Conservation (phyloP, 1,140 invertebrate species). For the Thrips palmi region DNA sequence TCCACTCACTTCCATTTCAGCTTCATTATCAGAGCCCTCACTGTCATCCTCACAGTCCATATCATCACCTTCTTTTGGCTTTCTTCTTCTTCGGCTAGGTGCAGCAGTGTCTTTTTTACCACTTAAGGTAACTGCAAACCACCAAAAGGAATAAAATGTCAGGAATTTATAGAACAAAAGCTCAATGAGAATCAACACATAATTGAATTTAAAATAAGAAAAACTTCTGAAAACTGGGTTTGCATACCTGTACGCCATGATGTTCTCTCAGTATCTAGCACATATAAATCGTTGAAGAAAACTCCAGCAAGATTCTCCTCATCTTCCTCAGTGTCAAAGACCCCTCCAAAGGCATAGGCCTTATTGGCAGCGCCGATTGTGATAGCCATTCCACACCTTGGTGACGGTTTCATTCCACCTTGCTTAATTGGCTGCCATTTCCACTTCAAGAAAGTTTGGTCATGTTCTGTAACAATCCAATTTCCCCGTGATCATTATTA, state of each 20-base stretch:
- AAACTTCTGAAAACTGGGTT: too few species aligned
- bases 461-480: constrained; percentile 37
- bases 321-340: constrained; percentile 43
- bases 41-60: constrained; percentile 17
- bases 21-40: constrained; percentile 20
- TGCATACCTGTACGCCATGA: constrained; percentile 42
- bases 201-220: constrained; percentile 3
- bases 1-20: constrained; percentile 19
- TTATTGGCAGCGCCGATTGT: constrained; percentile 30
- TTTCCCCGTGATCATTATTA: constrained; percentile 8
- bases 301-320: constrained; percentile 60
- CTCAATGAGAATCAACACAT: not conserved
- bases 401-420: constrained; percentile 38
- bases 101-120: constrained; percentile 26
- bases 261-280: constrained; percentile 54
- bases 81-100: constrained; percentile 24
- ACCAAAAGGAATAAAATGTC: not conserved
- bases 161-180: not conserved
- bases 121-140: constrained; percentile 27
- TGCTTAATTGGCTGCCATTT: constrained; percentile 58
- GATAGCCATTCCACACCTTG: constrained; percentile 43
- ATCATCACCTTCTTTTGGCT: constrained; percentile 19
- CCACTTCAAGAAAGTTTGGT: constrained; percentile 42
- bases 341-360: constrained; percentile 60
- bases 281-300: constrained; percentile 68